Evolutionary conservation across 2,113 vertebrate genomes (phyloP).

Genomic region (Melierax canorus): DNA sequence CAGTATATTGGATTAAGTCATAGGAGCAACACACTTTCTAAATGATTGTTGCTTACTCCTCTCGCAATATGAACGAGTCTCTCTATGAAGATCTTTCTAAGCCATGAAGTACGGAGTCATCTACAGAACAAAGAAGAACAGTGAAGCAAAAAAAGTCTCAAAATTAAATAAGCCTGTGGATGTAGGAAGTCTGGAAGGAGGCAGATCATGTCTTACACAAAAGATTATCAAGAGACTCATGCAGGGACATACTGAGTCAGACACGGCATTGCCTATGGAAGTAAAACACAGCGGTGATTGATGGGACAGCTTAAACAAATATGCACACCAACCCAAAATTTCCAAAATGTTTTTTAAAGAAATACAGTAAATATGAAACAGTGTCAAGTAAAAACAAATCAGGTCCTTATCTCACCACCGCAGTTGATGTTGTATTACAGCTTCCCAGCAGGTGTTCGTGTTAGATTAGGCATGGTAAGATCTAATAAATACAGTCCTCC

Average conservation of each 20-base stretch:
- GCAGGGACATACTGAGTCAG: background rate
- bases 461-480: constrained; percentile 5
- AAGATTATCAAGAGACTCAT: background rate
- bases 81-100: background rate
- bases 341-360: constrained; percentile 5
- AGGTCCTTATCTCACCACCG: background rate
- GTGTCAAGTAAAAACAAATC: constrained; percentile 29
- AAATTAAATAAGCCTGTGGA: background rate
- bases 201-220: background rate
- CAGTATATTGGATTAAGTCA: background rate
- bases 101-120: background rate
- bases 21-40: background rate
- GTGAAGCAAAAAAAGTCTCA: background rate
- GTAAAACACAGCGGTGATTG: background rate
- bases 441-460: constrained; percentile 7
- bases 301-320: constrained; percentile 7
- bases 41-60: background rate
- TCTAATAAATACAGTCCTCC: constrained; percentile 6
- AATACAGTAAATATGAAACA: constrained; percentile 27
- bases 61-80: background rate
- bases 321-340: background rate
- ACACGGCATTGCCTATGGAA: background rate
- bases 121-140: background rate
- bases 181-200: background rate
- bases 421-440: constrained; percentile 4